Evolutionary conservation across 2,113 vertebrate species (phyloP).

Genomic region (Laterallus jamaicensis): DNA sequence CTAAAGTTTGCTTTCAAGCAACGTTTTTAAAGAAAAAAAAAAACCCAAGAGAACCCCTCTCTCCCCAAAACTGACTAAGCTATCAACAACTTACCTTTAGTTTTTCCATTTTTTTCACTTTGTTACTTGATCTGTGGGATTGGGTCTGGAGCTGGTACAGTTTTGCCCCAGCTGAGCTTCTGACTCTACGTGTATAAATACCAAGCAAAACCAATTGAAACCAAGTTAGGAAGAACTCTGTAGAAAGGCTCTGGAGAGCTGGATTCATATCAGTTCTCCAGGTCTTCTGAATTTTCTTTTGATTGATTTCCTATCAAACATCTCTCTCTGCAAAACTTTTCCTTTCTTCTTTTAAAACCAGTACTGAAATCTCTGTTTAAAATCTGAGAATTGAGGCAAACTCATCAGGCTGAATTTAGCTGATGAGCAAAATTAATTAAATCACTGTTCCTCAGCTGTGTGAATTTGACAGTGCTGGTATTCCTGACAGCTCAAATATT

Average conservation of each 20-base stretch:
- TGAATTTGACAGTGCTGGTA: not conserved
- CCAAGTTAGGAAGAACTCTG: not conserved
- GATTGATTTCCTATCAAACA: not conserved
- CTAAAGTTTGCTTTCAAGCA: not conserved
- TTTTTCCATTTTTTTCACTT: not conserved
- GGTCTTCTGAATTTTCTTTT: not conserved
- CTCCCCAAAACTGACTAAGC: not conserved
- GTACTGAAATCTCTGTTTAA: not conserved
- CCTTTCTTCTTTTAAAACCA: not conserved
- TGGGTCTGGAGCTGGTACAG: not conserved
- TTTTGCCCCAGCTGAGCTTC: not conserved
- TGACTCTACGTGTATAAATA: not conserved
- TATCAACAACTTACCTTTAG: not conserved
- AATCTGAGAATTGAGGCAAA: not conserved
- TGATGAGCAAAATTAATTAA: not conserved
- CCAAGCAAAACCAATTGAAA: not conserved
- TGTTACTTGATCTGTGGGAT: not conserved
- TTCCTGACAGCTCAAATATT: not conserved
- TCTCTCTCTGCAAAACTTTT: not conserved
- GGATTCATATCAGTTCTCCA: not conserved
- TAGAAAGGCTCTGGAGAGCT: not conserved
- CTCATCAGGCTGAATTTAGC: not conserved
- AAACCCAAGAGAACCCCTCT: too few species aligned
- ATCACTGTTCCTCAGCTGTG: not conserved
- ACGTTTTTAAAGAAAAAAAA: not conserved